These are phyloP conservation scores for Scaptomyza caliginosa DNA, from an alignment of 2,888 invertebrate species.

Conservation along the genomic window DNA sequence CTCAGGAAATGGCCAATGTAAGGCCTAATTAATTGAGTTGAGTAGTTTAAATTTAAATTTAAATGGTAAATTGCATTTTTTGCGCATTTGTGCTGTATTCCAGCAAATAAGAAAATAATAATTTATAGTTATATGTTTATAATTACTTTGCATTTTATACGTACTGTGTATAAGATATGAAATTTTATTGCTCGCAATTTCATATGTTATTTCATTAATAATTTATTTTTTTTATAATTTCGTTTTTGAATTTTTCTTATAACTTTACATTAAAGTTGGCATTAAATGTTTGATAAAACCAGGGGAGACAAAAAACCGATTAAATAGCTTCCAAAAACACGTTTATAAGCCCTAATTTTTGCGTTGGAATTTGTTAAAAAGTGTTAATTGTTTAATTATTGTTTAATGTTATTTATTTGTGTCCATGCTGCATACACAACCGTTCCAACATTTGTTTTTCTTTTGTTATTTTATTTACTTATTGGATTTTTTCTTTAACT, in stretches of 20 bases:
- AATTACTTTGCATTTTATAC: conserved; percentile 67
- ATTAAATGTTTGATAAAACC: conserved; percentile 26
- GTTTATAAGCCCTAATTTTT: conserved; percentile 20
- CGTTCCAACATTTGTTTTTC: conserved; percentile 45
- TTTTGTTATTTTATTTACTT: conserved; percentile 10
- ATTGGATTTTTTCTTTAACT: conserved; percentile 34
- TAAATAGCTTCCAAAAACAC: conserved; percentile 8
- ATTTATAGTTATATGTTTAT: conserved; percentile 41
- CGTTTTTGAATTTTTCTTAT: background rate
- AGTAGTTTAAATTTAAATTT: conserved; percentile 3
- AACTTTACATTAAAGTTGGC: conserved; percentile 36
- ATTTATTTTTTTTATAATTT: conserved; percentile 23
- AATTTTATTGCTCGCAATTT: conserved; percentile 80
- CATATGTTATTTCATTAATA: conserved; percentile 72
- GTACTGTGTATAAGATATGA: conserved; percentile 76
- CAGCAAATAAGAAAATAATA: conserved; percentile 23
- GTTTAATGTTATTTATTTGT: conserved; percentile 33
- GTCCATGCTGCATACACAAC: conserved; percentile 60
- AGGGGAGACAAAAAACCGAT: conserved; percentile 10
- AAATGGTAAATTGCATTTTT: conserved; percentile 36
- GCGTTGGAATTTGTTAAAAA: conserved; percentile 11
- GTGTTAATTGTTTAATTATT: conserved; percentile 18
- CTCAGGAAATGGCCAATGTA: conserved; percentile 5
- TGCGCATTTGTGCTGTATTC: conserved; percentile 36
- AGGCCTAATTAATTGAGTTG: conserved; percentile 13